phyloP scores from a whole-genome alignment of 1,140 invertebrate species.

The Ridgeia piscesae region DNA sequence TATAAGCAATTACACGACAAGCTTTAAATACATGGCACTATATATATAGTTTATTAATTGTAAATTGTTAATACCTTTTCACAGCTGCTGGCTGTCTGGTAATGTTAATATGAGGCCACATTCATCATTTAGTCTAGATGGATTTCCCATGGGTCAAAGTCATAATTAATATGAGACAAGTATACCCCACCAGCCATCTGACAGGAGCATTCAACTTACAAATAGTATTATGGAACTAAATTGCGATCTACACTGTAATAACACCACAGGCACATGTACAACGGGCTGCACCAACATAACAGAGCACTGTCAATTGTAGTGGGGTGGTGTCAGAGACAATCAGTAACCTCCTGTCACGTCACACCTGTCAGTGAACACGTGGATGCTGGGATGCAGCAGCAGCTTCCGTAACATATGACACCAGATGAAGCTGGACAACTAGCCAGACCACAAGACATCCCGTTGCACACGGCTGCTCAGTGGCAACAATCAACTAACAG shows the following conservation, averaged over 20 bases:
- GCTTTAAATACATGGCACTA: too few species aligned
- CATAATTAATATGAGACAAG: neutral
- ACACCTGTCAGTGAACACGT: neutral
- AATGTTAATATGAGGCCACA: neutral
- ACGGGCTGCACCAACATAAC: neutral
- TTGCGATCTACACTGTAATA: neutral
- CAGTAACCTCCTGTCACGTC: neutral
- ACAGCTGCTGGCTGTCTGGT: too few species aligned
- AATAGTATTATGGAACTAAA: neutral
- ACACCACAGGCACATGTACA: neutral
- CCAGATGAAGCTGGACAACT: neutral
- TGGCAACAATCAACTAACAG: neutral
- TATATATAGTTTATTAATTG: too few species aligned
- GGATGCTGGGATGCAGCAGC: neutral
- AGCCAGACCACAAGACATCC: neutral
- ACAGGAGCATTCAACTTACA: neutral
- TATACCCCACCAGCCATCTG: neutral
- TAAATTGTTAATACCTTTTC: too few species aligned
- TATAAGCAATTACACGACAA: too few species aligned
- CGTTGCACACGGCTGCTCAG: neutral
- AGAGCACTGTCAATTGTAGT: neutral
- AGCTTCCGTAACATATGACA: neutral
- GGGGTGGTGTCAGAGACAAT: neutral
- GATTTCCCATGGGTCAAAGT: neutral
- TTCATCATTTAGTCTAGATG: neutral